Percentiles rank a stretch among this genome's conserved stretches.
Evolutionary conservation across 2,113 vertebrate species (phyloP).

Genomic region (Narcine bancroftii): DNA sequence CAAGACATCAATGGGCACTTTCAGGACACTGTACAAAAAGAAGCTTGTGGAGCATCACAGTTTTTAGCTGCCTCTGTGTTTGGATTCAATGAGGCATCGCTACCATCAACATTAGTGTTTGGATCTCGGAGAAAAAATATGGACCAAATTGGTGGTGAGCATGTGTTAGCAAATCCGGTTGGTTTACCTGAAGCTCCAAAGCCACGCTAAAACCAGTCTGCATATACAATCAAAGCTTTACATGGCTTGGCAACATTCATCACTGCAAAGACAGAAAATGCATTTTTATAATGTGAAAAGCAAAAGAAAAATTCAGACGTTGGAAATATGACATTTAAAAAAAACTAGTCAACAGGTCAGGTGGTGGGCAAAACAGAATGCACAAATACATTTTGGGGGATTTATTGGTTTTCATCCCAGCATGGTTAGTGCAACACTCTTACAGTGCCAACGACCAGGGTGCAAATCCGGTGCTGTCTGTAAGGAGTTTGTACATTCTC

Average conservation of each 20-base stretch:
- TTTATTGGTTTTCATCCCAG: no score
- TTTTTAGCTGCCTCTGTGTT: neutral
- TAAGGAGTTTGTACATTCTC: no score
- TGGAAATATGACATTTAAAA: no score
- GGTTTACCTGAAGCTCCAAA: neutral
- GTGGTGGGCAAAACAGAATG: no score
- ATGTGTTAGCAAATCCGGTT: neutral
- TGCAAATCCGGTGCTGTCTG: no score
- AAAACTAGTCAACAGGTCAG: no score
- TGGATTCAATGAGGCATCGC: neutral
- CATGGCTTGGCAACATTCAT: neutral
- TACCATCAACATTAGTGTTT: neutral
- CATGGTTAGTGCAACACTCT: no score
- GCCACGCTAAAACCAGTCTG: neutral
- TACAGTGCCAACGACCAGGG: no score
- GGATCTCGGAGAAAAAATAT: neutral
- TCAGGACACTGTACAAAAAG: neutral
- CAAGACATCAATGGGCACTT: neutral
- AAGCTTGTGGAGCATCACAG: neutral
- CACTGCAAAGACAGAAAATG: neutral
- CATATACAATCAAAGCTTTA: neutral
- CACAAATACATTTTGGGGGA: no score
- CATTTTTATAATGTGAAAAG: neutral
- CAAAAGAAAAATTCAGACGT: no score
- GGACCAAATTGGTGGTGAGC: neutral